These are phyloP conservation scores for Formica exsecta DNA, from an alignment of 1,140 invertebrate species.

Conservation along the genomic window DNA sequence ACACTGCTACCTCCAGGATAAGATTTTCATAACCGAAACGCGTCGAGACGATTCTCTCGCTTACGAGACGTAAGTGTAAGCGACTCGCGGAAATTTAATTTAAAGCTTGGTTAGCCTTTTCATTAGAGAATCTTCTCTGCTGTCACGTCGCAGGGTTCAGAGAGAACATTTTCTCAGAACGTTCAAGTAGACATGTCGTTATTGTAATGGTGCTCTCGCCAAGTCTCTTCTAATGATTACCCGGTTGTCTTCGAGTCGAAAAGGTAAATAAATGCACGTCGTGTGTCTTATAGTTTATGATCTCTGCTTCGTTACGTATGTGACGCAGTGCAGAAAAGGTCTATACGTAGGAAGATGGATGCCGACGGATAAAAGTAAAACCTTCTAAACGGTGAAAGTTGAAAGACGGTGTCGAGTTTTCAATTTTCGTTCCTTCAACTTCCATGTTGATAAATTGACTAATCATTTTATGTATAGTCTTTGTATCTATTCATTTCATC, in stretches of 20 bases:
- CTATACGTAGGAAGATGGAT: slow-evolving; percentile 27
- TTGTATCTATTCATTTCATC: not conserved
- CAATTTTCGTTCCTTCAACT: slow-evolving; percentile 47
- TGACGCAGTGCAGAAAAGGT: slow-evolving; percentile 31
- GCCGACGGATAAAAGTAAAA: slow-evolving; percentile 44
- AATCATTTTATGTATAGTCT: slow-evolving; percentile 33
- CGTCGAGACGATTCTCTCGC: slow-evolving; percentile 48
- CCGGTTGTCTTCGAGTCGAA: slow-evolving; percentile 48
- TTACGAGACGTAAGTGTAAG: slow-evolving; percentile 24
- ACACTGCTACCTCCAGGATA: slow-evolving; percentile 21
- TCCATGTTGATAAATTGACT: slow-evolving; percentile 42
- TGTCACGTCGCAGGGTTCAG: slow-evolving; percentile 26
- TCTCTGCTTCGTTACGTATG: slow-evolving; percentile 51
- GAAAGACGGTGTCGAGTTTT: slow-evolving; percentile 49
- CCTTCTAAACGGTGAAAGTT: slow-evolving; percentile 58
- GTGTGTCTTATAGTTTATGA: slow-evolving; percentile 40
- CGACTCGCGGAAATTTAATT: slow-evolving; percentile 54
- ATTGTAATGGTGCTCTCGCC: slow-evolving; percentile 51
- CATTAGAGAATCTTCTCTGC: slow-evolving; percentile 54
- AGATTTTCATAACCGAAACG: slow-evolving; percentile 61
- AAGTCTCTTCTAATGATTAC: slow-evolving; percentile 47
- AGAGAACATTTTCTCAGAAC: slow-evolving; percentile 42
- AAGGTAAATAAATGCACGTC: slow-evolving; percentile 54
- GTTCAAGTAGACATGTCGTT: slow-evolving; percentile 54
- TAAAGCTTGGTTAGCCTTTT: slow-evolving; percentile 53